Evolutionary conservation across 2,888 invertebrate genomes (phyloP), one percentile per base, ranked within the genome.

Genomic region (Agriotes lineatus): DNA sequence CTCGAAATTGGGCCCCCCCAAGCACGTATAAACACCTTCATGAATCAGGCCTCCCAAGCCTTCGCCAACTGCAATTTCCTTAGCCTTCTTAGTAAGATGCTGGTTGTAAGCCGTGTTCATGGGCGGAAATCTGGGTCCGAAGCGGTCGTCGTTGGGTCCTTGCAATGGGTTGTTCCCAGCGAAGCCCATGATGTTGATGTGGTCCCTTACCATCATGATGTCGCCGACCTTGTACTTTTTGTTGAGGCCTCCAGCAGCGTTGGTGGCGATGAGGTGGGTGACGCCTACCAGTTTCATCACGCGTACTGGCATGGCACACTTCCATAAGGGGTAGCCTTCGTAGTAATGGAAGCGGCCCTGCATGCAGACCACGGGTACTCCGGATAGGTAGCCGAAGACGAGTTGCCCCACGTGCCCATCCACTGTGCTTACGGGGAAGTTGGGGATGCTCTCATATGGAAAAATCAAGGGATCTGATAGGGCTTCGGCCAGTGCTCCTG

Each of bases 261-360:
- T 99, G 0, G 98, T 98, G 0, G 96, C 95, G 72, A 99, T 91
- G 72, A 99, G 84, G 64, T 93, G 92, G 70, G 92, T 89, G 1
- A 97, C 92, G 1, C 99, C 99, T 45, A 99, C 87, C 44, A 97
- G 88, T 83, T 97, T 97, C 96, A 99, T 97, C 14, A 99, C 96
- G 69, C 99, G 89, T 1, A 99, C 93, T 0, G 99, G 98, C 88
- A 98, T 92, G 4, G 96, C 92, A 78, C 96, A 96, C 92, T 95
- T 95, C 90, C 95, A 94, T 35, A 96, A 86, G 0, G 96, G 93
- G 84, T 98, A 97, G 42, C 99, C 99, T 85, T 99, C 99, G 83
- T 99, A 99, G 78, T 95, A 93, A 83, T 99, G 99, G 85, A 98
- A 96, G 61, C 99, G 88, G 12, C 99, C 99, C 85, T 99, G 96